Evolutionary conservation across 2,888 invertebrate genomes (phyloP).

Genomic region (Perdita meconis): DNA sequence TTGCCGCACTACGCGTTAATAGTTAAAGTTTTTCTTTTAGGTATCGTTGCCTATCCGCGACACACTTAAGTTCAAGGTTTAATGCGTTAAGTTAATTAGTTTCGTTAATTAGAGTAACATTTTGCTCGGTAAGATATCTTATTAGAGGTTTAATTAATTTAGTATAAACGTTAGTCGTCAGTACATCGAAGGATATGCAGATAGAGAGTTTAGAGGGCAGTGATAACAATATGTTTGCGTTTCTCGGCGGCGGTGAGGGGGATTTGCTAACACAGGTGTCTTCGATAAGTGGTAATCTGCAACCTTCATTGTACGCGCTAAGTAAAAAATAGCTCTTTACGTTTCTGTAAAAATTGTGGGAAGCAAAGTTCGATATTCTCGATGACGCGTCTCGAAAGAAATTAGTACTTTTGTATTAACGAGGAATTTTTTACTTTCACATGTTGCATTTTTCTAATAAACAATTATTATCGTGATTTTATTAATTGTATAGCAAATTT

Average conservation of each 20-base stretch:
- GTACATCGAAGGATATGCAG: slow-evolving; percentile 84
- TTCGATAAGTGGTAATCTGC: slow-evolving; percentile 6
- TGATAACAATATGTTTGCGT: slow-evolving; percentile 76
- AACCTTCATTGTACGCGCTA: slow-evolving; percentile 1
- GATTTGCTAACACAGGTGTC: neutral
- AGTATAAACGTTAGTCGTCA: slow-evolving; percentile 82
- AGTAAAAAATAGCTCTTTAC: neutral
- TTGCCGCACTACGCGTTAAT: slow-evolving; percentile 42
- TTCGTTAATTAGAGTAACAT: slow-evolving; percentile 62
- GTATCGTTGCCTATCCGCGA: slow-evolving; percentile 47
- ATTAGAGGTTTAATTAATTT: slow-evolving; percentile 79
- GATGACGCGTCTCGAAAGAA: neutral
- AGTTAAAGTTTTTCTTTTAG: slow-evolving; percentile 35
- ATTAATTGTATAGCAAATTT: neutral
- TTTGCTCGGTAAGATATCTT: slow-evolving; percentile 76
- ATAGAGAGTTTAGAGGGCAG: slow-evolving; percentile 74
- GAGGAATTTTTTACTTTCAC: neutral
- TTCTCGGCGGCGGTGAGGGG: slow-evolving; percentile 14
- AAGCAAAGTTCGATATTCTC: neutral
- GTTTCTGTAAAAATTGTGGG: neutral
- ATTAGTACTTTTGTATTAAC: slow-evolving; percentile 40
- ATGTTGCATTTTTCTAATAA: no score
- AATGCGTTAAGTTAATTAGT: slow-evolving; percentile 58
- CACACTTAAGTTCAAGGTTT: slow-evolving; percentile 59
- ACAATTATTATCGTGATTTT: no score